Evolutionary conservation across 2,888 invertebrate genomes (phyloP).

Genomic region (Andrena bucephala): DNA sequence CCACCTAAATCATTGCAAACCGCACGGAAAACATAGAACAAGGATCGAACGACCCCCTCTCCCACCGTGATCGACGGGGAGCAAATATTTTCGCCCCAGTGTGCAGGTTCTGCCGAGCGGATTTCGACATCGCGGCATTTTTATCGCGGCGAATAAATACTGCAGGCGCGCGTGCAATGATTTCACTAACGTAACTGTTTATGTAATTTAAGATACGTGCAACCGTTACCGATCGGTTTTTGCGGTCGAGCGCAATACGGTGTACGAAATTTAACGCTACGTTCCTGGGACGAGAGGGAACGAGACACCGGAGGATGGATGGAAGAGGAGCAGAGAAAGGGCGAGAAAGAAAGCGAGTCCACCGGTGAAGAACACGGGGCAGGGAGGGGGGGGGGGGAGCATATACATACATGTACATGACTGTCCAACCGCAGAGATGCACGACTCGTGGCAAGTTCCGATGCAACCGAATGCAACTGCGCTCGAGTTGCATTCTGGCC

Average conservation of each 20-base stretch:
- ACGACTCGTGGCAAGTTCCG: conserved; percentile 74
- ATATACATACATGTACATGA: conserved; percentile 65
- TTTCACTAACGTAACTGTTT: conserved; percentile 48
- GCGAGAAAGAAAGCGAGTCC: conserved; percentile 51
- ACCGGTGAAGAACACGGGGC: conserved; percentile 27
- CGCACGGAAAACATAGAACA: background rate
- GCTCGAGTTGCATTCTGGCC: conserved; percentile 19
- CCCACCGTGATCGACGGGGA: background rate
- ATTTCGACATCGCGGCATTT: background rate
- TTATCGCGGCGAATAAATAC: conserved; percentile 7
- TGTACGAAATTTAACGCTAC: conserved; percentile 57
- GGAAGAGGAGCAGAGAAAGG: conserved; percentile 30
- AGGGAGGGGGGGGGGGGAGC: conserved; percentile 60
- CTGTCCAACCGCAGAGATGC: conserved; percentile 76
- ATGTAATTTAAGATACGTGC: conserved; percentile 53
- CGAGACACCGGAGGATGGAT: conserved; percentile 9
- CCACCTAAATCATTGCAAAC: background rate
- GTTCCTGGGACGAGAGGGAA: conserved; percentile 28
- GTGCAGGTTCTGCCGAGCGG: background rate
- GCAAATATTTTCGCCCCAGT: conserved; percentile 1
- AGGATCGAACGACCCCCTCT: background rate
- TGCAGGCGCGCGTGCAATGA: conserved; percentile 24
- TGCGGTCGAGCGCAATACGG: conserved; percentile 37
- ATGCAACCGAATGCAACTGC: conserved; percentile 37
- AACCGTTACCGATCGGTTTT: conserved; percentile 57